Base-by-base conservation (phyloP, 2,888 invertebrate species). In the Drosophila lacicola region DNA sequence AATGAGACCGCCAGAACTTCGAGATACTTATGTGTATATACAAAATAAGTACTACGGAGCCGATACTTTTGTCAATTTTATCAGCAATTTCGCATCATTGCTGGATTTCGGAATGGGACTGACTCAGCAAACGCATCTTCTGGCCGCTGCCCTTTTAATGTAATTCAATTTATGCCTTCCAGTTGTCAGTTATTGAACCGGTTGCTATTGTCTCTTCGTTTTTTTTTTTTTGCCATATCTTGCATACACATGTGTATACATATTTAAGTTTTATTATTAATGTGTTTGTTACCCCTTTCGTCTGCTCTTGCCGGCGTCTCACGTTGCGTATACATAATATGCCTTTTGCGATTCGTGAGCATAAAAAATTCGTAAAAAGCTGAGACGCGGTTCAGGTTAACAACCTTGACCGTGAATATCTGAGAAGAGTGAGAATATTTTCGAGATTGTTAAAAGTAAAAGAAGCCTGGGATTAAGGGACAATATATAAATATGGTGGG, bases 351-450 rank as follows among this genome's bases (percentile, higher is more conserved):
- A 44, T 54, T 46, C 47, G 51, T 11, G 53, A 68, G 54, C 72
- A 76, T 79, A 70, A 75, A 68, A 55, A 58, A 64, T 45, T 34
- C 41, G 42, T 37, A 64, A 55, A 56, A 57, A 61, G 46, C 36
- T 64, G 60, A 61, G 83, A 62, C 77, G 74, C 47, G 63, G 50
- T 54, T 68, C 42, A 71, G 84, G 84, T 84, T 87, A 87, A 82
- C 62, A 84, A 84, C 88, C 84, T 87, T 84, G 88, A 87, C 88
- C 88, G 82, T 82, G 72, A 84, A 84, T 78, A 60, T 50, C 13
- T 49, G 19, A 29, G 37, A 42, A 55, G 53, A 57, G 58, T 44
- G 53, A 64, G 73, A 70, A 74, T 58, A 53, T 39, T 67, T 64
- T 47, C 33, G 13, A 51, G 39, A 37, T 11, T 39, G 11, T 44